Base-by-base conservation (phyloP, 1,140 invertebrate genomes). In the Drosophila nebulosa region DNA sequence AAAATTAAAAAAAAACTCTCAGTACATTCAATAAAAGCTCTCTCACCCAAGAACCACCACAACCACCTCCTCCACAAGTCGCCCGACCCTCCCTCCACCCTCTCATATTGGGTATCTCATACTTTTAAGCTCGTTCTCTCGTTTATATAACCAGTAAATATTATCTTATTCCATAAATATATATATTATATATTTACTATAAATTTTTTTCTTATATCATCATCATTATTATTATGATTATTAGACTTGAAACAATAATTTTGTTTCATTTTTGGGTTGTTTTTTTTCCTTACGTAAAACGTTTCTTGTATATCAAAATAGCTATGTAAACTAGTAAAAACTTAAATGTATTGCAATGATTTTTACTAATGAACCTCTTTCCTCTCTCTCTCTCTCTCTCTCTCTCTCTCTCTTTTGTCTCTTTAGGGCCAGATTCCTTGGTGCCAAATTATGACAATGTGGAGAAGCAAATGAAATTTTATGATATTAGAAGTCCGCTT, bases 371-470 rank as follows among this genome's bases (percentile, higher is more conserved):
- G 22, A 62, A 69, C 39, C 32, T 64, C 16, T 18, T 55, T 12
- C 64, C 32, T 78, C 64, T 65, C 55, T 55, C 14, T 67, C 32
- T 78, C 64, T 65, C 55, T 55, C 50, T n/a, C 32, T 55, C n/a
- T 63, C 35, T 72, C 22, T 71, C 59, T 70, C 32, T 67, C 51
- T 79, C 46, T 39, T 18, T 46, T 46, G 16, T 21, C 2, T 46
- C 39, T 21, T 46, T 65, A 90, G 90, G 66, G 64, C 76, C 80
- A 85, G 89, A 90, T 67, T 78, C 77, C 56, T 81, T 91, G 89
- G 74, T 83, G 75, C 90, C 90, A 91, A 91, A 90, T 61, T 92
- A 92, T 78, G 90, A 92, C 74, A 75, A 88, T 79, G 80, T 50
- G 69, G 86, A 79, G 76, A 72, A 78, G 56, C 68, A 86, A 78